phyloP scores from a whole-genome alignment of 2,888 invertebrate species.

The Hirtodrosophila histrioides region DNA sequence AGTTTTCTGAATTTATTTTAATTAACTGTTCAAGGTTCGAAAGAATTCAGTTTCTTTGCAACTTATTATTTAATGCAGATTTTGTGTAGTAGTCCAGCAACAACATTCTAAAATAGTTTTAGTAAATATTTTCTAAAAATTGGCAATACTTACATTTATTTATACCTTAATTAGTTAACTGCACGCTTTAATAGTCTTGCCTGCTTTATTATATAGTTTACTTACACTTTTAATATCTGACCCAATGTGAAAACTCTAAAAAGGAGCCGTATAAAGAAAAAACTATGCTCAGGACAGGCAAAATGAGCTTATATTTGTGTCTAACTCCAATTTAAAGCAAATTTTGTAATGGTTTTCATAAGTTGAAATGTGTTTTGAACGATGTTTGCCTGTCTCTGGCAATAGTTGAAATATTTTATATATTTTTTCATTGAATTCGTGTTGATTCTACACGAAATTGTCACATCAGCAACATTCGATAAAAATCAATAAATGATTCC shows the following conservation, averaged over 20 bases:
- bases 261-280: conserved; percentile 55
- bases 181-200: conserved; percentile 43
- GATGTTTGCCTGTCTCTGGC: conserved; percentile 17
- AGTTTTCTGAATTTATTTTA: too few species aligned
- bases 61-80: too few species aligned
- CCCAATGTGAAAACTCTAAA: conserved; percentile 51
- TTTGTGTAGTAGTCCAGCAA: too few species aligned
- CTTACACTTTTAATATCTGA: conserved; percentile 14
- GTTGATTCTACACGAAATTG: conserved; percentile 1
- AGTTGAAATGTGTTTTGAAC: conserved; percentile 1
- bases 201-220: conserved; percentile 17
- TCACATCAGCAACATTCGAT: conserved; percentile 5
- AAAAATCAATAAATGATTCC: conserved; percentile 25
- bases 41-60: too few species aligned
- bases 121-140: too few species aligned
- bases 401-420: conserved; percentile 11
- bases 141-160: too few species aligned
- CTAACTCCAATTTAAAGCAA: too few species aligned
- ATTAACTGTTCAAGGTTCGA: too few species aligned
- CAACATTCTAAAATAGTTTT: too few species aligned
- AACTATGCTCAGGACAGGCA: conserved; percentile 3
- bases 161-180: background rate
- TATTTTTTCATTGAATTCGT: conserved; percentile 2
- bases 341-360: too few species aligned
- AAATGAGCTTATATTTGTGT: background rate